These are phyloP conservation scores for Aptenodytes forsteri DNA, from an alignment of 2,113 vertebrate species.

Conservation along the genomic window DNA sequence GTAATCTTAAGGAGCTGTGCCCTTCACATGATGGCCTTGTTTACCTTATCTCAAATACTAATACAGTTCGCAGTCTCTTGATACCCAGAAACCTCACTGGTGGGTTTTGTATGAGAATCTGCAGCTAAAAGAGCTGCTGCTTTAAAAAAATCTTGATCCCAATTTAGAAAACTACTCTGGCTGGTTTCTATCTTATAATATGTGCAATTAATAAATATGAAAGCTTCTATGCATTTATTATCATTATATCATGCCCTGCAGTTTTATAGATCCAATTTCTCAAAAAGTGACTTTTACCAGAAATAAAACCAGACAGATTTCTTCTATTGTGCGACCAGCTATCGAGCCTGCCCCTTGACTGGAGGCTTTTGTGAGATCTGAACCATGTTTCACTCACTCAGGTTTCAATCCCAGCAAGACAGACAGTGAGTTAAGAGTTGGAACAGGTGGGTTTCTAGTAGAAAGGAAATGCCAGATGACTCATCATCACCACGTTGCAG, in stretches of 20 bases:
- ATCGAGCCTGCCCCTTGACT: background rate
- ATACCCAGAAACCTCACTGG: background rate
- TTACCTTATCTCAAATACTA: background rate
- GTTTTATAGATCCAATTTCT: constrained; percentile 16
- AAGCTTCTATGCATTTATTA: constrained; percentile 41
- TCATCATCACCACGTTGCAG: background rate
- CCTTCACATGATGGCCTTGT: background rate
- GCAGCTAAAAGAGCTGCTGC: background rate
- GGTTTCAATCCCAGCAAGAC: background rate
- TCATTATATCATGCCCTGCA: constrained; percentile 3
- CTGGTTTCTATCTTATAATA: background rate
- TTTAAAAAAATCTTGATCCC: constrained; percentile 7
- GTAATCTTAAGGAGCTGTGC: background rate
- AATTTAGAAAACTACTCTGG: constrained; percentile 27
- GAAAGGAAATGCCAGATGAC: background rate
- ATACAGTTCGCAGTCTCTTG: background rate
- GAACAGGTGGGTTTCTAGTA: background rate
- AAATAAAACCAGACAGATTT: constrained; percentile 8
- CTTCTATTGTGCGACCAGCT: background rate
- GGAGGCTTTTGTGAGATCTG: background rate
- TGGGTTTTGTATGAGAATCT: background rate
- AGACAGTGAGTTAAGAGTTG: background rate
- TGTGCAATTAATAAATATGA: constrained; percentile 51
- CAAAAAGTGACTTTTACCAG: constrained; percentile 3
- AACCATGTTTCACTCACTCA: background rate